These are phyloP conservation scores for Parauchenoglanis ngamensis DNA, from an alignment of 2,797 vertebrate genomes.

Conservation along the genomic window DNA sequence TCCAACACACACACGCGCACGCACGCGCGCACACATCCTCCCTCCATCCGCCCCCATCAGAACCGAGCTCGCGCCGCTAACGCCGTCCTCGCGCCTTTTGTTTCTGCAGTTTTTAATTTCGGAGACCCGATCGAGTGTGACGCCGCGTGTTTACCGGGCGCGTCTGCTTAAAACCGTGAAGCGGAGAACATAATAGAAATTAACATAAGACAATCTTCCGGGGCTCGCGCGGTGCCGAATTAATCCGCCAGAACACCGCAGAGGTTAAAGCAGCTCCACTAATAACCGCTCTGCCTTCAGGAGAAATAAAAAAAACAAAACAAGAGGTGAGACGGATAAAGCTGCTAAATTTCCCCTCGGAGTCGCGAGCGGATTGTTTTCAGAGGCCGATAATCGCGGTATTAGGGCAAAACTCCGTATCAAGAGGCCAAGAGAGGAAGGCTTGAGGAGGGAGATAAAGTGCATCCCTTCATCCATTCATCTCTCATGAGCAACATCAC, in stretches of 20 bases:
- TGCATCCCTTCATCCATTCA: conserved; percentile 15
- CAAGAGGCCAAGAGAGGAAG: conserved; percentile 64
- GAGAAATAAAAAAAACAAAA: conserved; percentile 45
- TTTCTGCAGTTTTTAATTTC: conserved; percentile 78
- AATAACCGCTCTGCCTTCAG: conserved; percentile 72
- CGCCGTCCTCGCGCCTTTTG: conserved; percentile 74
- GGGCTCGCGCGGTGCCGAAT: conserved; percentile 67
- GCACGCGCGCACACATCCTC: conserved; percentile 77
- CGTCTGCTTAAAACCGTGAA: conserved; percentile 75
- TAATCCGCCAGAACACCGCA: conserved; percentile 80
- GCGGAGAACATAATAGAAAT: conserved; percentile 68
- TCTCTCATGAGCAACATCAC: conserved; percentile 21
- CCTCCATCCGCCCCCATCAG: conserved; percentile 80
- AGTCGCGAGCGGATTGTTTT: conserved; percentile 78
- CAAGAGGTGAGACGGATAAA: conserved; percentile 69
- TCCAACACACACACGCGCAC: conserved; percentile 58
- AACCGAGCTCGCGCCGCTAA: conserved; percentile 72
- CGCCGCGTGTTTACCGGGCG: conserved; percentile 81
- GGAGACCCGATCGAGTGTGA: conserved; percentile 81
- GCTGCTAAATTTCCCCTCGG: conserved; percentile 72
- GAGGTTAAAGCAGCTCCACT: conserved; percentile 81
- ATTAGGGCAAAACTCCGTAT: conserved; percentile 78
- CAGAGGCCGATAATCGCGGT: conserved; percentile 76
- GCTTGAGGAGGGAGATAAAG: conserved; percentile 67
- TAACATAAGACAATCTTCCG: conserved; percentile 34